These are phyloP conservation scores for Neria commutata DNA, from an alignment of 2,888 invertebrate species.

Conservation along the genomic window DNA sequence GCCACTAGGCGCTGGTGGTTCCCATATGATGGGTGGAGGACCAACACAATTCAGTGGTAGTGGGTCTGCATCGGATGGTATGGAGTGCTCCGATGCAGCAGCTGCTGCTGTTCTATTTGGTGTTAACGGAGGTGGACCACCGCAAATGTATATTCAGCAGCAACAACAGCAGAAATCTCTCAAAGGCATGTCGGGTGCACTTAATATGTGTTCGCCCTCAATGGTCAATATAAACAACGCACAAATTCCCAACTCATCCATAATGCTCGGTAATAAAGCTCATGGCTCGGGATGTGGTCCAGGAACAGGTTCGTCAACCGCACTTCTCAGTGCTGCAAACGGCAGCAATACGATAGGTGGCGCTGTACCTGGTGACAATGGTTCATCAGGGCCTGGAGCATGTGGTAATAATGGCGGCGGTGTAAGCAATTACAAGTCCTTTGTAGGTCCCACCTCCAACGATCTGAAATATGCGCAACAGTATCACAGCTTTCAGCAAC, in stretches of 20 bases:
- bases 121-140: not conserved
- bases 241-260: no score
- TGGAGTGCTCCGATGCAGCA: not conserved
- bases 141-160: no score
- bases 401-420: slow-evolving; percentile 28
- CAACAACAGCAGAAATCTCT: not conserved
- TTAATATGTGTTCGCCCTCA: no score
- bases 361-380: not conserved
- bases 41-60: slow-evolving; percentile 35
- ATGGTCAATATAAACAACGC: no score
- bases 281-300: no score
- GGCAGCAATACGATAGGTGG: no score
- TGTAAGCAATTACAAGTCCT: slow-evolving; percentile 66
- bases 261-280: no score
- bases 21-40: not conserved
- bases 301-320: no score
- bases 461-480: slow-evolving; percentile 94
- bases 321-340: no score
- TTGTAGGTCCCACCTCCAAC: slow-evolving; percentile 82
- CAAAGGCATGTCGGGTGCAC: not conserved
- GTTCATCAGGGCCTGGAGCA: not conserved
- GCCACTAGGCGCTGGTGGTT: slow-evolving; percentile 47
- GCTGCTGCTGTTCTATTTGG: not conserved
- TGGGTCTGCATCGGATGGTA: not conserved
- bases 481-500: slow-evolving; percentile 95